Conservation (phyloP, 2,797 vertebrate species). For the Falco berigora region DNA sequence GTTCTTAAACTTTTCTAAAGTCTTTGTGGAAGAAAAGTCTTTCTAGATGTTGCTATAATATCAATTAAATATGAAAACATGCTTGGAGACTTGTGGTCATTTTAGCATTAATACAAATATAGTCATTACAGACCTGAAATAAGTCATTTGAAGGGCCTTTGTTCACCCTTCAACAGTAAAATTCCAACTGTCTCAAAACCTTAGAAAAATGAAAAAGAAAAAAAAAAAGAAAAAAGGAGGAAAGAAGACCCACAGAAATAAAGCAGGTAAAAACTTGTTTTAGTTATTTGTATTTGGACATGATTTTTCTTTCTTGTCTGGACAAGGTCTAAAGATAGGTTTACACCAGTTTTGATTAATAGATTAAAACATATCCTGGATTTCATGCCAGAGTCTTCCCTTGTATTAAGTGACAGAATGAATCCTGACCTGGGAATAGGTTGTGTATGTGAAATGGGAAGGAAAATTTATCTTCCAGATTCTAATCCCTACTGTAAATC, state of each 20-base stretch:
- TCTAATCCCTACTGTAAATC: constrained; percentile 57
- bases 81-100: not conserved
- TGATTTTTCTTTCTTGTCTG: constrained; percentile 48
- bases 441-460: not conserved
- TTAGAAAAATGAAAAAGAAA: not conserved
- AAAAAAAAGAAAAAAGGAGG: accelerated
- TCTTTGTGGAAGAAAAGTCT: not conserved
- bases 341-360: constrained; percentile 49
- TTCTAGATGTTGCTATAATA: not conserved
- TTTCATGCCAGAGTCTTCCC: constrained; percentile 26
- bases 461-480: constrained; percentile 45
- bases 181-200: not conserved
- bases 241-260: not conserved
- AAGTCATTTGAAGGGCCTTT: not conserved
- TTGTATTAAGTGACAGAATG: constrained; percentile 26
- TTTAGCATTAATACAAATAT: not conserved
- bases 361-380: constrained; percentile 20
- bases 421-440: constrained; percentile 21
- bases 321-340: constrained; percentile 25
- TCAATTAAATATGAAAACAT: not conserved
- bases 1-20: not conserved
- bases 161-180: not conserved
- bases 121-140: not conserved
- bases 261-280: constrained; percentile 9
- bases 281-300: constrained; percentile 2